Conservation (phyloP, 2,888 invertebrate genomes). For the Agonopterix alstromeriana region DNA sequence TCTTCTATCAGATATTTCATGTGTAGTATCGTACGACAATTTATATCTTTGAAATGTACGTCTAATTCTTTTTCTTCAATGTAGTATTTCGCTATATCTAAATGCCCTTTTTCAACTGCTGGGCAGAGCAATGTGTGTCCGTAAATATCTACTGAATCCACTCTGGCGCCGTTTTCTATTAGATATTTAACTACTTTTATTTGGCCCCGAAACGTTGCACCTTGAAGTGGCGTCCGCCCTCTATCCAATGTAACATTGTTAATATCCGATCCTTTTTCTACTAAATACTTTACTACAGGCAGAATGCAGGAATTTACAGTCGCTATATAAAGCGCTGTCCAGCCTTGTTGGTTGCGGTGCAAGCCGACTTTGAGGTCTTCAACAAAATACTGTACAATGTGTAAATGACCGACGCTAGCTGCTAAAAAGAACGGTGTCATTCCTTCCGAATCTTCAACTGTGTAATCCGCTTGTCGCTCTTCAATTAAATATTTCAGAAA, state of each 20-base stretch:
- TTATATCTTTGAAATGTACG: not conserved
- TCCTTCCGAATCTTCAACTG: not conserved
- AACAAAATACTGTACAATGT: conserved; percentile 3
- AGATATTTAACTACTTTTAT: conserved; percentile 2
- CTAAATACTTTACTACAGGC: conserved; percentile 1
- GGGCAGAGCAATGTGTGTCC: not conserved
- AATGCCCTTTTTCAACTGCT: conserved; percentile 1
- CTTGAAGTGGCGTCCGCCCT: not conserved
- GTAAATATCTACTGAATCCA: not conserved
- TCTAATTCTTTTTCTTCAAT: conserved; percentile 3
- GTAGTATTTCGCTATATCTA: conserved; percentile 4
- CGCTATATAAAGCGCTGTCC: conserved; percentile 1
- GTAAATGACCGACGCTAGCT: not conserved
- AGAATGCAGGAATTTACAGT: not conserved
- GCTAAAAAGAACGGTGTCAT: conserved; percentile 2
- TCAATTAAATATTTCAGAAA: conserved; percentile 1
- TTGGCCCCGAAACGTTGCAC: not conserved
- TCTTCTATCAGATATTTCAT: conserved; percentile 4
- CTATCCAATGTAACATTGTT: not conserved
- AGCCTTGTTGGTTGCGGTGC: not conserved
- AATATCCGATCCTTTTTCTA: not conserved
- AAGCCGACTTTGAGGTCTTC: not conserved
- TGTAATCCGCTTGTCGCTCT: not conserved
- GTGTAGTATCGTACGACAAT: conserved; percentile 2
- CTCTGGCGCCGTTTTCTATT: not conserved